Base-by-base conservation (phyloP, 1,140 invertebrate genomes). In the Drosophila funebris region DNA sequence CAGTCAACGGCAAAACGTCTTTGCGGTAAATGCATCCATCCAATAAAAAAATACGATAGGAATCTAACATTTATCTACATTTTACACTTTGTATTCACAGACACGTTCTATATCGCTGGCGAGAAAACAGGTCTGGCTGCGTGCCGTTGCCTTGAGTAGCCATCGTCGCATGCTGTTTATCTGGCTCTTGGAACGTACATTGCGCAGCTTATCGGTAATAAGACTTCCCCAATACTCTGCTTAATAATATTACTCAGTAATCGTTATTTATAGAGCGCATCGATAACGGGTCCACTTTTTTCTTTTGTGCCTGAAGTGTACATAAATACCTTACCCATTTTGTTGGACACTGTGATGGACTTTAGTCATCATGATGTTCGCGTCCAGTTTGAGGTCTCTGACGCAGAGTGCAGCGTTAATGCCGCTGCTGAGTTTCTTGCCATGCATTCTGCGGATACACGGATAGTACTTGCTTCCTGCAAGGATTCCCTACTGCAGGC, bases 221-320 rank as follows among this genome's bases (percentile, higher is more conserved):
- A 6, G 0, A n/a, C n/a, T n/a, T n/a, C n/a, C n/a, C n/a, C n/a
- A n/a, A n/a, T n/a, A n/a, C n/a, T n/a, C n/a, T n/a, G n/a, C n/a
- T n/a, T n/a, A n/a, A n/a, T n/a, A n/a, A n/a, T n/a, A n/a, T n/a
- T n/a, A n/a, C n/a, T n/a, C n/a, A n/a, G n/a, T n/a, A n/a, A n/a
- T n/a, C n/a, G n/a, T n/a, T n/a, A n/a, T 6, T 41, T 48, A 64
- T 18, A 90, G 85, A 85, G 9, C 20, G 81, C 90, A 4, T 95
- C 95, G 3, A 76, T 89, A n/a, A 92, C 93, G 37, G 94, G 94
- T 8, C 92, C 94, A 3, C 93, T 97, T 29, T 97, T 97, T 90
- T 93, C 94, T 7, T 97, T 97, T 90, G 94, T 97, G 11, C 96
- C 96, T 1, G 96, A 97, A 71, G 95, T 96, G 83, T 97, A 97